Evolutionary conservation across 2,888 invertebrate genomes (phyloP).

Genomic region (Tinea pellionella): DNA sequence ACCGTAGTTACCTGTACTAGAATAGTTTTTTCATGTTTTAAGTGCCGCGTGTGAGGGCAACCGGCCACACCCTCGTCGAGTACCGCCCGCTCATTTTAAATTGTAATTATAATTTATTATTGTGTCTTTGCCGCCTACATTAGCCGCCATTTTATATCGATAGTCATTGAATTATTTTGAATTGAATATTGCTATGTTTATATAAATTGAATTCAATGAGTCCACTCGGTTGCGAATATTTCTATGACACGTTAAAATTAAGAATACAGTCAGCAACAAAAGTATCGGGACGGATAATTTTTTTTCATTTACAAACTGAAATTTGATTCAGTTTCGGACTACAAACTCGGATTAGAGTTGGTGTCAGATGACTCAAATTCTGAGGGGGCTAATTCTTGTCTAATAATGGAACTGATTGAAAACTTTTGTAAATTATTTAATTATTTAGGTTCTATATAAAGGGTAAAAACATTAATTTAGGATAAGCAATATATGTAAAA

Average conservation of each 20-base stretch:
- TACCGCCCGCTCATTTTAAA: conserved; percentile 69
- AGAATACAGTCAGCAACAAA: no score
- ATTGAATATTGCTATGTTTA: no score
- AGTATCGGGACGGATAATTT: no score
- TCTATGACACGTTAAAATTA: no score
- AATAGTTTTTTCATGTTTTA: neutral
- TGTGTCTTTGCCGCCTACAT: conserved; percentile 65
- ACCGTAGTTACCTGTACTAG: neutral
- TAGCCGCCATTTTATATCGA: conserved; percentile 59
- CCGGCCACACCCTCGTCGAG: conserved; percentile 52
- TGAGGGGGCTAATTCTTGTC: neutral
- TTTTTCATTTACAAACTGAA: neutral
- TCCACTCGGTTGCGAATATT: no score
- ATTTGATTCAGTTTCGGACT: neutral
- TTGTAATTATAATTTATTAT: conserved; percentile 70
- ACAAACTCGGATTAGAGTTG: neutral
- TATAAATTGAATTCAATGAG: no score
- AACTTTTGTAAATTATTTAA: neutral
- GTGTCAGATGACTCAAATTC: neutral
- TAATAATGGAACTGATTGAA: neutral
- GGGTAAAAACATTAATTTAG: no score
- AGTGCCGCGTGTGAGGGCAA: conserved; percentile 23
- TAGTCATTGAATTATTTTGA: neutral
- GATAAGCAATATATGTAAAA: no score
- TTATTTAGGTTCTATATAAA: no score